Evolutionary conservation across 2,113 vertebrate species (phyloP), one percentile per base, ranked within the genome.

Genomic region (Clinocottus analis): DNA sequence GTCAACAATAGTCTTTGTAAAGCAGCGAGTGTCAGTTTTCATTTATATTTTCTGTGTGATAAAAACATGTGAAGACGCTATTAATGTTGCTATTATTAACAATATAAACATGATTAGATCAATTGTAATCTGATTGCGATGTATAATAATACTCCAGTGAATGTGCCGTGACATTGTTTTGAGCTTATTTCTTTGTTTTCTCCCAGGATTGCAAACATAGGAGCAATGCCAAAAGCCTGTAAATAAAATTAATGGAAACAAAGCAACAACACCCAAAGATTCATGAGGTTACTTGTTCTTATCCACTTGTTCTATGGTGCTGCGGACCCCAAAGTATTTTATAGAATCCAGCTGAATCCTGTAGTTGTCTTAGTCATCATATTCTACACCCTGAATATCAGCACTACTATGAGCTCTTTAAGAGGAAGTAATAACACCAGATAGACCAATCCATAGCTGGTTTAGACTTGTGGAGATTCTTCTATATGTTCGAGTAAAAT

Each of bases 301-400:
- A 27, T 49, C 41, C 58, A 35, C 14, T 10, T 37, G 16, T 39
- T 49, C 6, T 60, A 19, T 8, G 2, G 1, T 21, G 62, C 27
- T 23, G 19, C n/a, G 25, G 21, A 56, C 21, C 14, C 47, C 11
- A 21, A 51, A 27, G 21, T 25, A 11, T 25, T 9, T 19, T 29
- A 8, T 23, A 12, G 31, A n/a, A 31, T 49, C 21, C 55, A 53
- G 55, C 35, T 68, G 56, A 68, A 61, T 33, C 39, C 49, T 49
- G 56, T 27, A 62, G 21, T 63, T 41, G 11, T 70, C 65, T 58
- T 17, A 9, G 31, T 74, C 70, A 58, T 63, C 39, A 70, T 35
- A 41, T 70, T 45, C 51, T 27, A 41, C 12, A 78, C 45, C 61
- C 53, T 31, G 37, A 35, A 41, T 79, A 43, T 45, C 37, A 45